Percentiles rank a stretch among this genome's conserved stretches.
These are phyloP conservation scores for Sparus aurata DNA, from an alignment of 2,797 vertebrate species.

Conservation along the genomic window DNA sequence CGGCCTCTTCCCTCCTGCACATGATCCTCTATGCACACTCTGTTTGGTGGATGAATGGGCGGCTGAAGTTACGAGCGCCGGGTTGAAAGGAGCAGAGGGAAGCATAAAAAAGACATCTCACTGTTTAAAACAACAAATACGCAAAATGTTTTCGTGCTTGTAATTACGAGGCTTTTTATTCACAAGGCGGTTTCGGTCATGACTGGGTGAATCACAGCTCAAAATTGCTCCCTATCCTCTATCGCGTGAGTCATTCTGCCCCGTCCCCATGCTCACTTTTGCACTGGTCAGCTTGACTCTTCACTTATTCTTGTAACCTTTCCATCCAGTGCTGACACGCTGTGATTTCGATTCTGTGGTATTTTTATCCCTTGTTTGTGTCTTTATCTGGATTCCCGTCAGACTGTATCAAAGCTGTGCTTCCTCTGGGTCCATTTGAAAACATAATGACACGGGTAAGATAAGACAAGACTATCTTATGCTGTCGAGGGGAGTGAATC, in stretches of 20 bases:
- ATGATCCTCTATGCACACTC: conserved; percentile 5
- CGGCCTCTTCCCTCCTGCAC: neutral
- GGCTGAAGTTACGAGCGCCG: neutral
- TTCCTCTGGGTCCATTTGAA: neutral
- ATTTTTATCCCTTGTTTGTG: neutral
- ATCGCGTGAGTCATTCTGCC: neutral
- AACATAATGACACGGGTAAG: neutral
- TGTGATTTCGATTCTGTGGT: neutral
- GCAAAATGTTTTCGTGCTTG: neutral
- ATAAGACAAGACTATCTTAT: neutral
- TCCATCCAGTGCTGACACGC: conserved; percentile 6
- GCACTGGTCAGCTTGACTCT: conserved; percentile 8
- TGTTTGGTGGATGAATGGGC: conserved; percentile 9
- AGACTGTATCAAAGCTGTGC: neutral
- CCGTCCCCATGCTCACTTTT: neutral
- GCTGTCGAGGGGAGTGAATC: neutral
- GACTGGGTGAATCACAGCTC: conserved; percentile 18
- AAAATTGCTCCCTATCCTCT: neutral
- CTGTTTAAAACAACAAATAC: neutral
- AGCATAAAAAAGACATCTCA: neutral
- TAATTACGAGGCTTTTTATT: neutral
- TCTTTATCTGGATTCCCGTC: neutral
- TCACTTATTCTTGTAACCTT: neutral
- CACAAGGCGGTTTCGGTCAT: neutral
- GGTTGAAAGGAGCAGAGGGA: neutral